Evolutionary conservation across 2,797 vertebrate genomes (phyloP).

Genomic region (Myripristis jacobus): DNA sequence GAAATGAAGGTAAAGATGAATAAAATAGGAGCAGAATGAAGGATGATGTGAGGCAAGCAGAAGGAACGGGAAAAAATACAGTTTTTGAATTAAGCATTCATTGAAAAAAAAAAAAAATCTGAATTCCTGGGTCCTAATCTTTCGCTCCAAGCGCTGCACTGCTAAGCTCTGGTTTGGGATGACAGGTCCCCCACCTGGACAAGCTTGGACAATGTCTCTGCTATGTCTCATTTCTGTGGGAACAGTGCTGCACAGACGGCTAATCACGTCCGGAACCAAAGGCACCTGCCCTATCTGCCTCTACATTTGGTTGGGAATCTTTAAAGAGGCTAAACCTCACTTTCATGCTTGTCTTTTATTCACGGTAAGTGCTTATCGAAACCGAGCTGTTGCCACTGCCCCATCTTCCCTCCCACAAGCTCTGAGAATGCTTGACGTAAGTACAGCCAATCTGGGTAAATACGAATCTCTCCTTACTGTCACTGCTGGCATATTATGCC

Average conservation of each 20-base stretch:
- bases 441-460: constrained; percentile 91
- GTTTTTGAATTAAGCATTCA: constrained; percentile 84
- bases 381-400: constrained; percentile 87
- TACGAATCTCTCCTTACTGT: constrained; percentile 90
- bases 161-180: constrained; percentile 87
- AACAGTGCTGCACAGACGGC: constrained; percentile 84
- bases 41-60: constrained; percentile 61
- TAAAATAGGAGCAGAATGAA: constrained; percentile 68
- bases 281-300: constrained; percentile 89
- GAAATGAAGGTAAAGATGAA: constrained; percentile 74
- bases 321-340: constrained; percentile 90
- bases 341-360: constrained; percentile 93
- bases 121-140: constrained; percentile 86
- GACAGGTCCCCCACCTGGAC: constrained; percentile 91
- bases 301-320: constrained; percentile 86
- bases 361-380: constrained; percentile 89
- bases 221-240: constrained; percentile 86
- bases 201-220: constrained; percentile 89
- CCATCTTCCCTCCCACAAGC: constrained; percentile 89
- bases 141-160: constrained; percentile 81
- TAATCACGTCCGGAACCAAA: constrained; percentile 89
- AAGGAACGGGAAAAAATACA: constrained; percentile 48
- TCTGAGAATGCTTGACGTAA: constrained; percentile 90
- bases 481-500: constrained; percentile 91
- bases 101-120: constrained; percentile 70